Conservation (phyloP, 2,797 vertebrate species). For the Lutjanus argentimaculatus region DNA sequence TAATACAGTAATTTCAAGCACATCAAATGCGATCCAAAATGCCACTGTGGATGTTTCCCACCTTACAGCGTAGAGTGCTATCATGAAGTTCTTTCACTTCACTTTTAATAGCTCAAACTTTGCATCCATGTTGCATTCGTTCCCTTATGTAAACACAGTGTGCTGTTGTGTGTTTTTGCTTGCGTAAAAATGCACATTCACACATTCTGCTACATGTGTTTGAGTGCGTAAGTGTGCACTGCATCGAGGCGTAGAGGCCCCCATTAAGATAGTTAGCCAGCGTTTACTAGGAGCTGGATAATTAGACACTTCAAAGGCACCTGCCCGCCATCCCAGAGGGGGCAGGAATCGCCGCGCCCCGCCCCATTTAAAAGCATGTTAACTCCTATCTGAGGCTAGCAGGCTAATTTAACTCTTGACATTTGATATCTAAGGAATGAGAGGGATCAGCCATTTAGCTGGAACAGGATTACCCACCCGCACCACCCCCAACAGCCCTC, state of each 20-base stretch:
- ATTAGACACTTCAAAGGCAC: constrained; percentile 96
- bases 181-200: constrained; percentile 20
- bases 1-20: constrained; percentile 66
- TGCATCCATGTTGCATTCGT: not conserved
- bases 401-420: constrained; percentile 90
- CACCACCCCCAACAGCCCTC: constrained; percentile 43
- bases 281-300: constrained; percentile 89
- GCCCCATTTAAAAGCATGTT: constrained; percentile 89
- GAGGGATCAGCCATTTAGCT: constrained; percentile 90
- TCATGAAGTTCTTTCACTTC: constrained; percentile 9
- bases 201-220: constrained; percentile 13
- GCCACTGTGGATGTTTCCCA: constrained; percentile 63
- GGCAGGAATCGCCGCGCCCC: constrained; percentile 77
- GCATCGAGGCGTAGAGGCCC: constrained; percentile 43
- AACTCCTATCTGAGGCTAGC: constrained; percentile 91
- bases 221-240: constrained; percentile 8
- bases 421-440: constrained; percentile 90
- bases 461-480: constrained; percentile 87
- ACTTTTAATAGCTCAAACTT: constrained; percentile 35
- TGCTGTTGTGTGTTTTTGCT: not conserved
- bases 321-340: constrained; percentile 89
- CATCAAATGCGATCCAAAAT: constrained; percentile 55
- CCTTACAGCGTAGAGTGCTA: constrained; percentile 47
- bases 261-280: constrained; percentile 88
- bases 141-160: constrained; percentile 9